Conservation (phyloP, 2,113 vertebrate genomes). For the Gobiocypris rarus region DNA sequence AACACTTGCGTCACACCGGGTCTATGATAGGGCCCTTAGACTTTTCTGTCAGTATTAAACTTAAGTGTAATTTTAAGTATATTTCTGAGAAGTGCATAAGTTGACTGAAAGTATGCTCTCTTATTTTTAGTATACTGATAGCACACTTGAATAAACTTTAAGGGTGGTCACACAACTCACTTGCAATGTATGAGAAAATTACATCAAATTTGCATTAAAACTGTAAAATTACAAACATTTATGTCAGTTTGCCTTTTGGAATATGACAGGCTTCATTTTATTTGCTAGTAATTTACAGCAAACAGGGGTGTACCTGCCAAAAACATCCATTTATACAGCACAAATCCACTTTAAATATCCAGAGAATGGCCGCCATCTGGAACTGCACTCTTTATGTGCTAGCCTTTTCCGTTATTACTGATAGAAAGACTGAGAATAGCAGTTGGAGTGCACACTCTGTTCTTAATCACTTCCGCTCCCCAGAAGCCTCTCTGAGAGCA, state of each 20-base stretch:
- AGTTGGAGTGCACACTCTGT: constrained; percentile 29
- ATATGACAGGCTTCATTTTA: not conserved
- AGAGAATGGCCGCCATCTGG: constrained; percentile 33
- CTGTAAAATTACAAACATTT: not conserved
- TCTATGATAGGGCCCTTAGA: no score
- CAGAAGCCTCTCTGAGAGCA: constrained; percentile 37
- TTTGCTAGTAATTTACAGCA: not conserved
- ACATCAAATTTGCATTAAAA: not conserved
- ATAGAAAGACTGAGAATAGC: constrained; percentile 29
- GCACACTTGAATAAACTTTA: no score
- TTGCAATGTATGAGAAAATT: not conserved
- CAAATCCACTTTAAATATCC: constrained; percentile 43
- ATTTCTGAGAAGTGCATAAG: no score
- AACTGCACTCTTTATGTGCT: constrained; percentile 23
- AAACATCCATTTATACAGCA: not conserved
- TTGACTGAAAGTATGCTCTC: no score
- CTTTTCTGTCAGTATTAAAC: no score
- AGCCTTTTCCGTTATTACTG: constrained; percentile 24
- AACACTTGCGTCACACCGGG: no score
- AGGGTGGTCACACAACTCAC: not conserved
- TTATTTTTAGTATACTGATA: no score
- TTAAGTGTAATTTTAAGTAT: no score
- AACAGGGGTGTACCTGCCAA: not conserved
- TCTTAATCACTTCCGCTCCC: constrained; percentile 49
- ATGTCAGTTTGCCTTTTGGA: not conserved